These are phyloP conservation scores for Brachyrhaphis roseni DNA, from an alignment of 2,797 vertebrate species.

Conservation along the genomic window DNA sequence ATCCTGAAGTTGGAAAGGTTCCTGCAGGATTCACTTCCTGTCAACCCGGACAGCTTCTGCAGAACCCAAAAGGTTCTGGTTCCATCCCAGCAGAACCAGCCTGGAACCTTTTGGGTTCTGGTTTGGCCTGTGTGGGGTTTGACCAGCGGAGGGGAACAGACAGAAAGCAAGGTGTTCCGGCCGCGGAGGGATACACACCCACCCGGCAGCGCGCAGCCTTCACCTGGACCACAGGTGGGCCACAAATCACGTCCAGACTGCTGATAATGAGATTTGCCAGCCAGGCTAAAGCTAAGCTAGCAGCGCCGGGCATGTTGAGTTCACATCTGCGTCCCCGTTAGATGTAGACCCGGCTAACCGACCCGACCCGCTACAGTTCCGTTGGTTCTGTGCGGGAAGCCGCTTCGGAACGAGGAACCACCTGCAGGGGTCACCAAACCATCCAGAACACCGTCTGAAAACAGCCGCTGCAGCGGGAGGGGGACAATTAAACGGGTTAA, in stretches of 20 bases:
- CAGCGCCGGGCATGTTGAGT: constrained; percentile 28
- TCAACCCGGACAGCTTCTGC: neutral
- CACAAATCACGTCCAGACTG: constrained; percentile 45
- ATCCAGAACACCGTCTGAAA: constrained; percentile 3
- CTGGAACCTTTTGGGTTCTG: too few species aligned
- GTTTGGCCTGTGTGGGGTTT: neutral
- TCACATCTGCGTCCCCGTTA: neutral
- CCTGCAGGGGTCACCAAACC: neutral
- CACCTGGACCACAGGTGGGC: constrained; percentile 19
- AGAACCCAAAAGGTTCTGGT: neutral
- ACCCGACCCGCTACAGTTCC: neutral
- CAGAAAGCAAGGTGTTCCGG: neutral
- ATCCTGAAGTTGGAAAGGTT: neutral
- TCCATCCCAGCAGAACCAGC: neutral
- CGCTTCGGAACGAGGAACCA: neutral
- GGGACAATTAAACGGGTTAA: neutral
- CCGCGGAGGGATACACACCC: constrained; percentile 2
- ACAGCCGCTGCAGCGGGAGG: neutral
- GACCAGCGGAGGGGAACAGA: neutral
- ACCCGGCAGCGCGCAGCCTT: neutral
- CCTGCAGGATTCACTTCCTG: neutral
- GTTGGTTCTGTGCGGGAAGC: neutral
- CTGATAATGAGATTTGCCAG: constrained; percentile 63
- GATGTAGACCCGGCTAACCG: neutral
- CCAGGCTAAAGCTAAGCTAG: constrained; percentile 30